A percentile compares a stretch with the other conserved stretches of the same genome.
Conservation (phyloP, 2,888 invertebrate genomes). For the Drosophila ustulata region DNA sequence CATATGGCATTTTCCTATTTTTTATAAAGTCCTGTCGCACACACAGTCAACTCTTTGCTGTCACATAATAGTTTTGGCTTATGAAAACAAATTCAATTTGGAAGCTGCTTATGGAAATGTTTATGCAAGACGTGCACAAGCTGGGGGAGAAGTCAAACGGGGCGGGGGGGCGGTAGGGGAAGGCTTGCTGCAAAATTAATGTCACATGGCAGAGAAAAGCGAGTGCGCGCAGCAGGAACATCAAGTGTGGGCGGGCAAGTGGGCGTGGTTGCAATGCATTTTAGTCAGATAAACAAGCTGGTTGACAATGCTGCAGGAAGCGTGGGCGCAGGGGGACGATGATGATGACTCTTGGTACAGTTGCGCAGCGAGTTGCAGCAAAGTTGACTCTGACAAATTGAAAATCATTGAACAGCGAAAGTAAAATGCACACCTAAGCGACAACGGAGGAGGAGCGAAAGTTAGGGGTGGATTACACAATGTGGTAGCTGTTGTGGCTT, state of each 20-base stretch:
- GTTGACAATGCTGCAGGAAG: conserved; percentile 15
- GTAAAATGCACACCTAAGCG: conserved; percentile 64
- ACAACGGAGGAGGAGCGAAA: neutral
- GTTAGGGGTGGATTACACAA: conserved; percentile 22
- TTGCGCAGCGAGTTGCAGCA: conserved; percentile 41
- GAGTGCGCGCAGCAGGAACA: neutral
- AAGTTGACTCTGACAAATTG: conserved; percentile 76
- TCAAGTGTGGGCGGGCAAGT: conserved; percentile 11
- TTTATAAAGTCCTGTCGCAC: conserved; percentile 12
- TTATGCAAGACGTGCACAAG: conserved; percentile 73
- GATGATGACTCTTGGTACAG: conserved; percentile 67
- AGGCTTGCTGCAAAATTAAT: conserved; percentile 60
- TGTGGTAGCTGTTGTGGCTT: conserved; percentile 16
- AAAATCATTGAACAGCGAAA: conserved; percentile 72
- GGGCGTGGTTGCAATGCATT: conserved; percentile 63
- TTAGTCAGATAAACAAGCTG: conserved; percentile 66
- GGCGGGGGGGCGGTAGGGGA: neutral
- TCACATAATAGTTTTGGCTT: conserved; percentile 78
- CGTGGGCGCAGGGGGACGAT: neutral
- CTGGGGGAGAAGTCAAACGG: neutral
- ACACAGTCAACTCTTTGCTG: conserved; percentile 50
- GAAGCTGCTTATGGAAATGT: conserved; percentile 79
- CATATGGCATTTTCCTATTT: conserved; percentile 16
- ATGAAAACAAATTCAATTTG: conserved; percentile 79
- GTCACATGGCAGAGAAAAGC: conserved; percentile 60